Conservation (phyloP, 2,113 vertebrate species). For the Ginglymostoma cirratum region DNA sequence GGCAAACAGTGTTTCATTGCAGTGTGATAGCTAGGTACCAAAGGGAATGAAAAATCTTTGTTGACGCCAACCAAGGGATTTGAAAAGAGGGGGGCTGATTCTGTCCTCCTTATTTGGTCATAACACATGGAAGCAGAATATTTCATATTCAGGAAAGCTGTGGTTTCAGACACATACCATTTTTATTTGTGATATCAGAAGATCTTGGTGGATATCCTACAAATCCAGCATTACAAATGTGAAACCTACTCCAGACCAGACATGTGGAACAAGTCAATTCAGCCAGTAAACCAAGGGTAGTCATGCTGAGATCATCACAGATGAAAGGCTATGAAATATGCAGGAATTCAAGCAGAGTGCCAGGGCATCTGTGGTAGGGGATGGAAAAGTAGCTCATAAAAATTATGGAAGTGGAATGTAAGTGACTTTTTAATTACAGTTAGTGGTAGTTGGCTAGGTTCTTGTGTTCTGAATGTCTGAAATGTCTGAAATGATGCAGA, state of each 20-base stretch:
- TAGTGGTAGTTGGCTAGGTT: background rate
- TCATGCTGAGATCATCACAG: background rate
- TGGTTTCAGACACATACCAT: background rate
- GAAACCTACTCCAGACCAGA: background rate
- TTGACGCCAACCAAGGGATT: too few relatives aligned
- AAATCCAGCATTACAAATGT: background rate
- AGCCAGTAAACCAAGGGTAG: background rate
- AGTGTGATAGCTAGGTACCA: too few relatives aligned
- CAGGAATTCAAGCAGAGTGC: background rate
- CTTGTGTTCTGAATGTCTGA: background rate
- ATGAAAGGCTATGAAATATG: background rate
- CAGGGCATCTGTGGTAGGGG: background rate
- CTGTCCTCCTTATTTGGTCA: too few relatives aligned
- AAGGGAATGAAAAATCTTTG: too few relatives aligned
- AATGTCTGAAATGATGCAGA: background rate
- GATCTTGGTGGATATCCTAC: background rate
- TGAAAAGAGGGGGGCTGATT: too few relatives aligned
- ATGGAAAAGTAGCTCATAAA: background rate
- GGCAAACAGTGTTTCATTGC: too few relatives aligned
- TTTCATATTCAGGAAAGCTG: background rate
- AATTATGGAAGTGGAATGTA: background rate
- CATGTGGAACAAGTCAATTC: background rate
- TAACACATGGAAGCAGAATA: too few relatives aligned
- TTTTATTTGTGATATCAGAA: background rate
- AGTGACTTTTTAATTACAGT: background rate